Evolutionary conservation across 2,797 vertebrate species (phyloP).

Genomic region (Coendou prehensilis): DNA sequence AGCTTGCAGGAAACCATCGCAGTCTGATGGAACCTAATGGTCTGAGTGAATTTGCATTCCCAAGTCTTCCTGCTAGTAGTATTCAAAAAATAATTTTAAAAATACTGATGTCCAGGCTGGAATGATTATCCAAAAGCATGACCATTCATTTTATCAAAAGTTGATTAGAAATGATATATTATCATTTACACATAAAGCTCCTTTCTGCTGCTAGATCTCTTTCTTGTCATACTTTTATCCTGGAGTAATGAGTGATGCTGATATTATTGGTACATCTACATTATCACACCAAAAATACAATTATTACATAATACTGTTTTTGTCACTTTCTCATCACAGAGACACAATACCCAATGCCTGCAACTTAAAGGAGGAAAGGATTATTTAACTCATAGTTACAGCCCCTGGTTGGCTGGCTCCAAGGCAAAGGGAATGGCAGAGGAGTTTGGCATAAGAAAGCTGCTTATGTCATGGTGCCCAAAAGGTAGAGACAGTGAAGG

Average conservation of each 20-base stretch:
- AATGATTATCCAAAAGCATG: slow-evolving; percentile 55
- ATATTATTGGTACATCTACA: not conserved
- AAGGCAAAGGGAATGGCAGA: not conserved
- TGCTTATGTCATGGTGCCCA: not conserved
- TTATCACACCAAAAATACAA: not conserved
- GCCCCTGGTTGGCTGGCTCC: not conserved
- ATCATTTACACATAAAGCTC: not conserved
- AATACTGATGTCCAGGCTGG: not conserved
- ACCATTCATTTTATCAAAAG: slow-evolving; percentile 60
- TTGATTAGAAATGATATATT: slow-evolving; percentile 13
- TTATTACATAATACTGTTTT: not conserved
- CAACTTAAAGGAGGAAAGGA: not conserved
- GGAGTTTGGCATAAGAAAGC: not conserved
- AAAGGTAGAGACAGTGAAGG: not conserved
- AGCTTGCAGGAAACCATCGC: slow-evolving; percentile 64
- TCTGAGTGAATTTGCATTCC: slow-evolving; percentile 62
- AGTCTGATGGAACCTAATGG: slow-evolving; percentile 68
- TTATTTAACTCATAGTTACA: not conserved
- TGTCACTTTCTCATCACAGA: not conserved
- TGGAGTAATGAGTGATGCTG: not conserved
- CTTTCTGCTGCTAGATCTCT: not conserved
- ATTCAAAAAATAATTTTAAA: slow-evolving; percentile 58
- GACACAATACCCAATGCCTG: not conserved
- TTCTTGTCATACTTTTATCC: slow-evolving; percentile 38
- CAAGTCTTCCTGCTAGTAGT: slow-evolving; percentile 53